phyloP scores from a whole-genome alignment of 2,888 invertebrate genomes.

The Ariolimax columbianus region DNA sequence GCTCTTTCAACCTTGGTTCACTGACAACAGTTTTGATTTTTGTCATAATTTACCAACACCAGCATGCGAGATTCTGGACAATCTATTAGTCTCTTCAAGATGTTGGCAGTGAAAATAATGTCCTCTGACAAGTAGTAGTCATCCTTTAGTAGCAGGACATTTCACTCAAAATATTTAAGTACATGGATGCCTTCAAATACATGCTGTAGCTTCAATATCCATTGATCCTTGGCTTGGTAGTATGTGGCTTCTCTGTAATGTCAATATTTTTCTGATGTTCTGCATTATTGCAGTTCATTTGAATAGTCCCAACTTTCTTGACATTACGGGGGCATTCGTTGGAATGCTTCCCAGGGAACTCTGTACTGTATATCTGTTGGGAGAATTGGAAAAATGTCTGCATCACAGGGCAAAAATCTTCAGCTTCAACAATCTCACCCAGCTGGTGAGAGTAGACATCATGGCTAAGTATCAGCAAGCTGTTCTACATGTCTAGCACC shows the following conservation, averaged over 20 bases:
- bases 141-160: constrained; percentile 95
- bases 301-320: constrained; percentile 84
- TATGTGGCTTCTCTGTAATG: constrained; percentile 98
- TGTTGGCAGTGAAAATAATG: too few species aligned
- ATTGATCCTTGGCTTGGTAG: constrained; percentile 99
- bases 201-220: constrained; percentile 99
- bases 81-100: too few species aligned
- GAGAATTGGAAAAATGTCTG: constrained; percentile 98
- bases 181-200: too few species aligned
- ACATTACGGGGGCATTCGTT: constrained; percentile 91
- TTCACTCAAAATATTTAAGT: constrained; percentile 88
- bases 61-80: constrained; percentile 94
- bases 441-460: constrained; percentile 95
- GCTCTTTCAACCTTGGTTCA: constrained; percentile 75
- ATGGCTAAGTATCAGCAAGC: constrained; percentile 95
- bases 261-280: constrained; percentile 94
- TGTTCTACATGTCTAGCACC: constrained; percentile 91
- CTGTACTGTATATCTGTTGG: constrained; percentile 93
- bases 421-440: constrained; percentile 91
- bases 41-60: constrained; percentile 94
- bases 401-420: constrained; percentile 97
- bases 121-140: constrained; percentile 98
- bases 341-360: constrained; percentile 95
- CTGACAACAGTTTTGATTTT: constrained; percentile 79
- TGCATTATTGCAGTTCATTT: constrained; percentile 92